A percentile compares a stretch with the other conserved stretches of the same genome.
These are phyloP conservation scores for Tetanocera ferruginea DNA, from an alignment of 2,888 invertebrate species.

Conservation along the genomic window DNA sequence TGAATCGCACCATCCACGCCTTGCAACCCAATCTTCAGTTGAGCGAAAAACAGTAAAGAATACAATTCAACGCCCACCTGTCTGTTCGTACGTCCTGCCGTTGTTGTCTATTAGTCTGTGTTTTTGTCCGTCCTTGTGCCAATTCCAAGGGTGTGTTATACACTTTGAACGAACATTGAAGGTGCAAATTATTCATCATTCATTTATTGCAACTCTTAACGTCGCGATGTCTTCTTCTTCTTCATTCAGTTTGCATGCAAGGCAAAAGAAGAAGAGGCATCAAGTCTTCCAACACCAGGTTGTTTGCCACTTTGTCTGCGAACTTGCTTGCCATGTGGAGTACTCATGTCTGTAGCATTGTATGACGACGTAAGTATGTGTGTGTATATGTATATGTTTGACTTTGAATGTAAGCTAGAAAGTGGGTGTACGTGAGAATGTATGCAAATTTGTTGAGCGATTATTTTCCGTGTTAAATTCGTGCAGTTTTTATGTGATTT, in stretches of 20 bases:
- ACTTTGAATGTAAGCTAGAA: no score
- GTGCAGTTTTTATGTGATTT: background rate
- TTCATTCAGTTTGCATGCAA: background rate
- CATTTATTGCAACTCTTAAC: conserved; percentile 22
- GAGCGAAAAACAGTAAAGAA: no score
- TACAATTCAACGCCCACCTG: background rate
- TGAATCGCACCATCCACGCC: background rate
- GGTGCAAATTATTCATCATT: conserved; percentile 35
- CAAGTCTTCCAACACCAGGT: background rate
- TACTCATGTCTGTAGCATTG: background rate
- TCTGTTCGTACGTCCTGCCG: background rate
- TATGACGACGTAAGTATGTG: background rate
- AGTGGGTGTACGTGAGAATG: conserved; percentile 1
- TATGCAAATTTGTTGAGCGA: conserved; percentile 18
- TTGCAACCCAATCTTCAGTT: background rate
- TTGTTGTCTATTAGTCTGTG: background rate
- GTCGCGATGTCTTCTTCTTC: background rate
- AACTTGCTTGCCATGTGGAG: background rate
- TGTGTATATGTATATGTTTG: no score
- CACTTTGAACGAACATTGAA: conserved; percentile 26
- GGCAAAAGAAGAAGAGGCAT: background rate
- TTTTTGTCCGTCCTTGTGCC: background rate
- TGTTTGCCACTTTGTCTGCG: background rate
- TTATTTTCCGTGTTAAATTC: background rate
- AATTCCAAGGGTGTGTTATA: conserved; percentile 11